phyloP scores from a whole-genome alignment of 2,113 vertebrate genomes.

The Malurus cyaneus region DNA sequence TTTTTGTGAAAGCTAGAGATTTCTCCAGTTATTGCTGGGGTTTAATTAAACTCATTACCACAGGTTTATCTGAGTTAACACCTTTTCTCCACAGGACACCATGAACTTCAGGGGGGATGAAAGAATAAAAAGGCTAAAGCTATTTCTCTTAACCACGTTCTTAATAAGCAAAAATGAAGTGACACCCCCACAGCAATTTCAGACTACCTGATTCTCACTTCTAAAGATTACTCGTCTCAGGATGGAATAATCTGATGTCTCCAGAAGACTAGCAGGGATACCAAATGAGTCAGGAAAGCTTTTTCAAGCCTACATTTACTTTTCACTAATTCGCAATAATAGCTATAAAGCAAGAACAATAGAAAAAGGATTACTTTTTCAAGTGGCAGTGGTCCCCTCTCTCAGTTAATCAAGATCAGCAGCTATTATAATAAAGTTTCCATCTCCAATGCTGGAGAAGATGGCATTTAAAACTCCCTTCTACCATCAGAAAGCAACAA shows the following conservation, averaged over 20 bases:
- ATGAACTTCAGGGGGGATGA: background rate
- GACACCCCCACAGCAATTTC: background rate
- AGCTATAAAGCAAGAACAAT: background rate
- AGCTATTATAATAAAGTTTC: background rate
- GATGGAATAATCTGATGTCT: background rate
- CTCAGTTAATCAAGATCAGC: background rate
- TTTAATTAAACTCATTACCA: background rate
- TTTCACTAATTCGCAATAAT: background rate
- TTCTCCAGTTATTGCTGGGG: background rate
- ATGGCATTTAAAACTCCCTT: background rate
- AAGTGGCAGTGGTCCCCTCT: background rate
- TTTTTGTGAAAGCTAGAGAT: background rate
- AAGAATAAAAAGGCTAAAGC: background rate
- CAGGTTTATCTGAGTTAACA: background rate
- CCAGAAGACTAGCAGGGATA: background rate
- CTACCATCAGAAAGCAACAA: background rate
- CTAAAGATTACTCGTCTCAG: background rate
- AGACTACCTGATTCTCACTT: background rate
- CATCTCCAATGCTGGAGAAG: background rate
- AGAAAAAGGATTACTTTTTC: background rate
- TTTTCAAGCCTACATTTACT: background rate
- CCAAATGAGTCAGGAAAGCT: background rate
- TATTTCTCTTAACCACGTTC: background rate
- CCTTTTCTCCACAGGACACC: background rate
- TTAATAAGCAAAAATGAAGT: background rate